Evolutionary conservation across 2,888 invertebrate species (phyloP).

Genomic region (Cheilosia vernalis): DNA sequence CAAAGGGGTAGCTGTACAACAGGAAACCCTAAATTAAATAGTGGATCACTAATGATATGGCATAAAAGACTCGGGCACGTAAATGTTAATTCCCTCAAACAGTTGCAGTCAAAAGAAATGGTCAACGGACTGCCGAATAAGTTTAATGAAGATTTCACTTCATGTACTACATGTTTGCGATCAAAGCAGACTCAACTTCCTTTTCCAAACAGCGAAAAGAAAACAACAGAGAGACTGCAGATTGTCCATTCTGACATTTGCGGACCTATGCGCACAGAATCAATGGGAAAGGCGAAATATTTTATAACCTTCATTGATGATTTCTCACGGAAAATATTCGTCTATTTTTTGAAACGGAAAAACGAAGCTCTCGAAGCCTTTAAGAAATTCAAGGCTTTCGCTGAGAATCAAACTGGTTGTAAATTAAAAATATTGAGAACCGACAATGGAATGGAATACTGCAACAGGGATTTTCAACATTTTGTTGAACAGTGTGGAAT

Average conservation of each 20-base stretch:
- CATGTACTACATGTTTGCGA: slow-evolving; percentile 17
- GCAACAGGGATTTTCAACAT: slow-evolving; percentile 8
- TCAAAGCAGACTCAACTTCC: slow-evolving; percentile 5
- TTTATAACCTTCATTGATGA: slow-evolving; percentile 22
- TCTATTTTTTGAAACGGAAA: slow-evolving; percentile 17
- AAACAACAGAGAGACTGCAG: neutral
- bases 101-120: slow-evolving; percentile 18
- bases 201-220: slow-evolving; percentile 7
- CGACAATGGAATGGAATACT: neutral
- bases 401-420: slow-evolving; percentile 3
- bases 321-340: slow-evolving; percentile 11
- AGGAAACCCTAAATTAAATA: neutral
- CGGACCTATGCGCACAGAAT: slow-evolving; percentile 21
- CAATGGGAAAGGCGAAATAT: slow-evolving; percentile 26
- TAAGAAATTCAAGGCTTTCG: slow-evolving; percentile 13
- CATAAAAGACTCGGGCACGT: slow-evolving; percentile 30
- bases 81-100: slow-evolving; percentile 25
- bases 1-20: slow-evolving; percentile 2
- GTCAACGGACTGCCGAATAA: slow-evolving; percentile 26
- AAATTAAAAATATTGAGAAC: slow-evolving; percentile 19
- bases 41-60: slow-evolving; percentile 13
- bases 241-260: slow-evolving; percentile 9
- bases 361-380: slow-evolving; percentile 18
- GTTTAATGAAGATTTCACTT: slow-evolving; percentile 12
- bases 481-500: slow-evolving; percentile 3